Evolutionary conservation across 1,140 invertebrate genomes (phyloP).

Genomic region (Aphaenogaster floridana): DNA sequence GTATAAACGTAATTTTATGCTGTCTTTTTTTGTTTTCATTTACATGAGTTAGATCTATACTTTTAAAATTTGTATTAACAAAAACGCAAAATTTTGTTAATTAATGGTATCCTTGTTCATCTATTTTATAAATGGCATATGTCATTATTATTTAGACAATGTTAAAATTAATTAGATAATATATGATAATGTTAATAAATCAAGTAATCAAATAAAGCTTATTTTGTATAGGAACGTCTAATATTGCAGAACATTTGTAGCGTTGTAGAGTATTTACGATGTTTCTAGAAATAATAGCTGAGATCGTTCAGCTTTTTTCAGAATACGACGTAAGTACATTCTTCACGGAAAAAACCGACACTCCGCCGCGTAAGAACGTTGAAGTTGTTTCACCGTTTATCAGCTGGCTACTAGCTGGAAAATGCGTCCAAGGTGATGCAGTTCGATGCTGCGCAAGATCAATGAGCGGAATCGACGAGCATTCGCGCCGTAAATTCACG

Average conservation of each 20-base stretch:
- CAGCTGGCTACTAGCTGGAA: constrained; percentile 20
- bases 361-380: not conserved
- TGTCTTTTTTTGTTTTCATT: not conserved
- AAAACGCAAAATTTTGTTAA: not conserved
- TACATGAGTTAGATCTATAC: not conserved
- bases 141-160: constrained; percentile 5
- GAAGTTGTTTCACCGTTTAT: constrained; percentile 30
- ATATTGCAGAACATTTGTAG: not conserved
- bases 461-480: constrained; percentile 52
- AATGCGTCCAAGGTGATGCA: constrained; percentile 29
- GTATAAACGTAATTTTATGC: not conserved
- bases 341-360: constrained; percentile 11
- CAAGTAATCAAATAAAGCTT: not conserved
- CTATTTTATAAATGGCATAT: not conserved
- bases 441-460: constrained; percentile 16
- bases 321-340: not conserved
- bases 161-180: not conserved
- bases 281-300: not conserved
- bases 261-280: constrained; percentile 27
- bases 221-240: not conserved
- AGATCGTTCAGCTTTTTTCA: not conserved
- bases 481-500: constrained; percentile 47
- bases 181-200: not conserved
- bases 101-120: not conserved
- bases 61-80: not conserved